Evolutionary conservation across 2,888 invertebrate species (phyloP).

Genomic region (Ormyrus rosae): DNA sequence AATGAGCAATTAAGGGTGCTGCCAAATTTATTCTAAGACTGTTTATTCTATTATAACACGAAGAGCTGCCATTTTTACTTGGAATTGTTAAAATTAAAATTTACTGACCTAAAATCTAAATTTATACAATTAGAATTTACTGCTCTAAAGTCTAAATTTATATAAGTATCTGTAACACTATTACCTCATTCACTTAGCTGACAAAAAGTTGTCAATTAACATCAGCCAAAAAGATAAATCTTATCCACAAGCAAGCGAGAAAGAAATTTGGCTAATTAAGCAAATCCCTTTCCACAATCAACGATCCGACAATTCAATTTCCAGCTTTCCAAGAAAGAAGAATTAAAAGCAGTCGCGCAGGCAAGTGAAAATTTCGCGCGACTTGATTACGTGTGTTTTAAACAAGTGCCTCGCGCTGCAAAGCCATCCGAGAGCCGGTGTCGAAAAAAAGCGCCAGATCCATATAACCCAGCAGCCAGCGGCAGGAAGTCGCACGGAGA

Average conservation of each 20-base stretch:
- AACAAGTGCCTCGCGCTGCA: slow-evolving; percentile 44
- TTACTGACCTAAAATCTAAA: too few relatives aligned
- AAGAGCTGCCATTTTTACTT: too few relatives aligned
- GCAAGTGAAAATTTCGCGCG: slow-evolving; percentile 45
- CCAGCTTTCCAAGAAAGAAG: slow-evolving; percentile 12
- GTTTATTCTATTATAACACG: too few relatives aligned
- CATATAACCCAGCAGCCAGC: not conserved
- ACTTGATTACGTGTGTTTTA: slow-evolving; percentile 49
- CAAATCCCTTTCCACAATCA: slow-evolving; percentile 44
- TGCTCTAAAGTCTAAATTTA: too few relatives aligned
- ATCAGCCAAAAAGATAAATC: too few relatives aligned
- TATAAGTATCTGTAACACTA: too few relatives aligned
- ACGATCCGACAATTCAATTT: slow-evolving; percentile 46
- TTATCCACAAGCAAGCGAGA: not conserved
- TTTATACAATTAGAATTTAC: too few relatives aligned
- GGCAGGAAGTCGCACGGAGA: slow-evolving; percentile 68
- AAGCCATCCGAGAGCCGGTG: not conserved
- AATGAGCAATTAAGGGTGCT: too few relatives aligned
- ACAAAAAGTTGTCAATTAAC: too few relatives aligned
- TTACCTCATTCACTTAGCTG: too few relatives aligned
- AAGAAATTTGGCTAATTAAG: slow-evolving; percentile 46
- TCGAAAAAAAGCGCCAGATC: slow-evolving; percentile 3
- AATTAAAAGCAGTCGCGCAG: slow-evolving; percentile 28
- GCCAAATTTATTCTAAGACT: too few relatives aligned
- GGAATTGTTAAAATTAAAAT: too few relatives aligned